These are phyloP conservation scores for Ophion obscuratus DNA, from an alignment of 2,888 invertebrate species.

Conservation along the genomic window DNA sequence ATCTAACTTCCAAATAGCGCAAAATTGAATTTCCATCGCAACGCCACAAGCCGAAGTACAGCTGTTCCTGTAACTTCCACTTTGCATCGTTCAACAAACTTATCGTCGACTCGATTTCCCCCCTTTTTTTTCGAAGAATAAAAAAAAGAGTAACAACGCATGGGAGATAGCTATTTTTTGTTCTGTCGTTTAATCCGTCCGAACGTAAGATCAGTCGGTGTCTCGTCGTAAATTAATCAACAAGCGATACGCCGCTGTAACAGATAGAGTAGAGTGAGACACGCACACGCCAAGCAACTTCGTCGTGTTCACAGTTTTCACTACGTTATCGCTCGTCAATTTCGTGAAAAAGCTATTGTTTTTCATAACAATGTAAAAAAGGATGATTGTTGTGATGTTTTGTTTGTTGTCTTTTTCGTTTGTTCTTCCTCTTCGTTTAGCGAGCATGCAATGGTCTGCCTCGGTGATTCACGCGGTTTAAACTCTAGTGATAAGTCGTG, in stretches of 20 bases:
- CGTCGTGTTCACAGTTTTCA: slow-evolving; percentile 46
- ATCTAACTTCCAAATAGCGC: slow-evolving; percentile 1
- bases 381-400: slow-evolving; percentile 68
- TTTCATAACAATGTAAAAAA: slow-evolving; percentile 76
- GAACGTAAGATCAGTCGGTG: slow-evolving; percentile 30
- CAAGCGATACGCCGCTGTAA: slow-evolving; percentile 67
- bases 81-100: slow-evolving; percentile 43
- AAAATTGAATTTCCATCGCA: slow-evolving; percentile 39
- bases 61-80: slow-evolving; percentile 27
- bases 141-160: slow-evolving; percentile 38
- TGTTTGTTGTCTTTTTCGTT: slow-evolving; percentile 65
- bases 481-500: slow-evolving; percentile 57
- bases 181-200: slow-evolving; percentile 3
- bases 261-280: slow-evolving; percentile 18
- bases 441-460: slow-evolving; percentile 54
- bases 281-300: slow-evolving; percentile 28
- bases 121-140: slow-evolving; percentile 19
- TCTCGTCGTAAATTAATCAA: slow-evolving; percentile 64
- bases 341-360: slow-evolving; percentile 82
- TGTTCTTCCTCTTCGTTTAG: slow-evolving; percentile 35
- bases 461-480: slow-evolving; percentile 41
- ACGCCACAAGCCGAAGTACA: slow-evolving; percentile 30
- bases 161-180: slow-evolving; percentile 20
- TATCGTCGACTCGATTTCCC: slow-evolving; percentile 12
- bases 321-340: slow-evolving; percentile 67